Evolutionary conservation across 1,140 invertebrate genomes (phyloP).

Genomic region (Sitobion miscanthi): DNA sequence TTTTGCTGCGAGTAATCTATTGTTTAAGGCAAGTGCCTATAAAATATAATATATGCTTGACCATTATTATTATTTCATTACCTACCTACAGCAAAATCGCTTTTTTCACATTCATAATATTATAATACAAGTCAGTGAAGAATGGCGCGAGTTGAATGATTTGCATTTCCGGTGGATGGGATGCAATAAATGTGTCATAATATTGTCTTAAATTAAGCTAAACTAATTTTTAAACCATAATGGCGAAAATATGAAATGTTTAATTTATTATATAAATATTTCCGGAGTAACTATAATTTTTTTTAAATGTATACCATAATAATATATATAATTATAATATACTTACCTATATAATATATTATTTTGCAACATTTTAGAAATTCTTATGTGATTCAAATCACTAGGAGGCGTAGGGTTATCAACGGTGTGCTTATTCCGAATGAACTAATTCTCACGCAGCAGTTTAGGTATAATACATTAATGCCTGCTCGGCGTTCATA

Average conservation of each 20-base stretch:
- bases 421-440: neutral
- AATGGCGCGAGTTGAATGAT: neutral
- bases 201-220: neutral
- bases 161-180: neutral
- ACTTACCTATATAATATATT: neutral
- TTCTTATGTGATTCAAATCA: neutral
- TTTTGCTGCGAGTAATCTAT: neutral
- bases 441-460: neutral
- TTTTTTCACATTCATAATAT: neutral
- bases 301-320: too few relatives aligned
- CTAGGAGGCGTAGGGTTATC: neutral
- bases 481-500: too few relatives aligned
- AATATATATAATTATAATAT: too few relatives aligned
- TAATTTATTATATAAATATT: conserved; percentile 3
- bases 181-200: neutral
- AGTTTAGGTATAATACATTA: too few relatives aligned
- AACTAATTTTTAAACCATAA: neutral
- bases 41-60: neutral
- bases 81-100: neutral
- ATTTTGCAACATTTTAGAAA: neutral
- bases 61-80: neutral
- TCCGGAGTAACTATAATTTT: neutral
- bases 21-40: neutral
- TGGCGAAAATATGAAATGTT: neutral
- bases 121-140: neutral